Evolutionary conservation across 2,888 invertebrate species (phyloP).

Genomic region (Deroplatys truncata): DNA sequence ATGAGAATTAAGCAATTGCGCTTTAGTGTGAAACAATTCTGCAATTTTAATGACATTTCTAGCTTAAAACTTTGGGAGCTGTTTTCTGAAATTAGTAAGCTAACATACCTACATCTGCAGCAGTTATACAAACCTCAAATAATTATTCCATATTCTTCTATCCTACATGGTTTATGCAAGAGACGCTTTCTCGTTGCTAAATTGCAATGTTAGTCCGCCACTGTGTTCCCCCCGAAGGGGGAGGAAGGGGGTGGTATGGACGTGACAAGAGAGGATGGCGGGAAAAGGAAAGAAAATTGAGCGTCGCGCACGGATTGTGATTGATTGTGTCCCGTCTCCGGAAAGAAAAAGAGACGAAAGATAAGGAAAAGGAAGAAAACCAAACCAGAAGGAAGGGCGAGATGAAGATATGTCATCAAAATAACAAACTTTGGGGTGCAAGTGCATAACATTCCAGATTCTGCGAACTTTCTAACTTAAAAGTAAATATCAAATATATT

Average conservation of each 20-base stretch:
- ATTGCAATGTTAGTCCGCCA: background rate
- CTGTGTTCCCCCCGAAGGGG: background rate
- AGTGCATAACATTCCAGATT: background rate
- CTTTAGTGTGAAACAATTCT: too few species aligned
- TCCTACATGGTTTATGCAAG: too few species aligned
- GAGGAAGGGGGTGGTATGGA: background rate
- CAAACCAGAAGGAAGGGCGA: background rate
- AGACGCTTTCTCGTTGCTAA: too few species aligned
- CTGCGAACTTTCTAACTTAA: too few species aligned
- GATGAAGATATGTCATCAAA: background rate
- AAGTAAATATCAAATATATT: too few species aligned
- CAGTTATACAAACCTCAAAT: too few species aligned
- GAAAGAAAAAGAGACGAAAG: background rate
- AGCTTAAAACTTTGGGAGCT: too few species aligned
- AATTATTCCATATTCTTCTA: too few species aligned
- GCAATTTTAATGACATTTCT: too few species aligned
- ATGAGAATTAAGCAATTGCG: too few species aligned
- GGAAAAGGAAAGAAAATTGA: slow-evolving; percentile 15
- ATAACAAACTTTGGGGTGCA: background rate
- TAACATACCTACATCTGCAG: too few species aligned
- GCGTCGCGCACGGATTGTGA: slow-evolving; percentile 16
- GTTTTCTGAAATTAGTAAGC: too few species aligned
- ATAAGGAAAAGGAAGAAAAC: background rate
- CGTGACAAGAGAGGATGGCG: background rate
- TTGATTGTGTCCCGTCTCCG: slow-evolving; percentile 16